Base-by-base conservation (phyloP, 2,797 vertebrate species). In the Lepus townsendii region DNA sequence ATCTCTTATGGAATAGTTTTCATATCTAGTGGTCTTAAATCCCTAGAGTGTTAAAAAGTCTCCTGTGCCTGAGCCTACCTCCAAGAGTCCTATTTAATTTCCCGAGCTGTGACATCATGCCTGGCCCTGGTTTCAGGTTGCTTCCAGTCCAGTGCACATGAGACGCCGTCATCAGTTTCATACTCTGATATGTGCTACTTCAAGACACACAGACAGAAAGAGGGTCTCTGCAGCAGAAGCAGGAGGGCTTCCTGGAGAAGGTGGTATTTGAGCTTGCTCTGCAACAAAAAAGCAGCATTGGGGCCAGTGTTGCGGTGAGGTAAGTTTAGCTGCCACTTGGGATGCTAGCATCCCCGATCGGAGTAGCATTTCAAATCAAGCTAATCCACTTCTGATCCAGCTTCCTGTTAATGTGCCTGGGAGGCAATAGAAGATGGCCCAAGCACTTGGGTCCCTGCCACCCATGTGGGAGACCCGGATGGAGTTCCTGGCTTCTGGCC, bases 41-140 rank as follows among this genome's bases (percentile, higher is more conserved):
- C 26, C 35, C 80, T 13, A 72, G 26, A 83, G 27, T 8, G 91
- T 95, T 76, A 17, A 30, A 83, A 86, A 75, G 20, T 83, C 22
- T 32, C 30, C 4, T 32, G 3, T 30, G 4, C 50, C 30, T 60
- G 17, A 2, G 24, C 17, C 16, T 6, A 2, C 6, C 12, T 2
- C 3, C 35, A 87, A 24, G 62, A 38, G 24, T 16, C 47, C 42
- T 24, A 71, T 78, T 24, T 77, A 7, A 73, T 78, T 78, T 94
- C 75, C 85, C 13, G 14, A 77, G 38, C 11, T 6, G 13, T 73
- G 24, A 62, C 14, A 63, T 35, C 42, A 13, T 14, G 35, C 42
- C 66, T 6, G 7, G 27, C 20, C 32, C 35, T 80, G 32, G 54
- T 68, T 26, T 60, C n/a, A 4, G 24, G 42, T 20, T 75, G 24